phyloP scores from a whole-genome alignment of 2,888 invertebrate species.

The Euspilapteryx auroguttella region DNA sequence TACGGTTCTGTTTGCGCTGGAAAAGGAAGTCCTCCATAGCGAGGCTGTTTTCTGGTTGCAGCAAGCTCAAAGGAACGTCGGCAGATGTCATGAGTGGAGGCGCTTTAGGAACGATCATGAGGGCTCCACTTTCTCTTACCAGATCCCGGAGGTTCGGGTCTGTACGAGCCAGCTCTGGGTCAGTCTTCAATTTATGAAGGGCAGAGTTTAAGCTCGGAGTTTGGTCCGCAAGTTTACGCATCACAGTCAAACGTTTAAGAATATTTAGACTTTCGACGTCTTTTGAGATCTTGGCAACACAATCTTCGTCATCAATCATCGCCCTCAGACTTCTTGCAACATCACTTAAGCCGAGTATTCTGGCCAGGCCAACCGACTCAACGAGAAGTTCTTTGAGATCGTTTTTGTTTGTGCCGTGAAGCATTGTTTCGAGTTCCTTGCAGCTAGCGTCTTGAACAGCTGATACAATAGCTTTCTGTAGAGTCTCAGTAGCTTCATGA shows the following conservation, averaged over 20 bases:
- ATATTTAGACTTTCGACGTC: conserved; percentile 67
- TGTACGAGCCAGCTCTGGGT: conserved; percentile 67
- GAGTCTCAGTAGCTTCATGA: conserved; percentile 64
- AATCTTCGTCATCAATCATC: conserved; percentile 55
- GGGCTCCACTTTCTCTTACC: conserved; percentile 71
- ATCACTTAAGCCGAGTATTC: conserved; percentile 67
- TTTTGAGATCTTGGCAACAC: conserved; percentile 54
- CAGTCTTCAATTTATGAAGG: conserved; percentile 63
- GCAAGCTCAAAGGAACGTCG: conserved; percentile 69
- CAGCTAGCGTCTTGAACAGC: conserved; percentile 67
- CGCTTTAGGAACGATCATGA: conserved; percentile 69
- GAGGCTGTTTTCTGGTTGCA: conserved; percentile 70
- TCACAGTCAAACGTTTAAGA: conserved; percentile 69
- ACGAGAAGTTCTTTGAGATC: conserved; percentile 48
- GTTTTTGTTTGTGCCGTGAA: conserved; percentile 47
- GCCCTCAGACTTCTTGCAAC: conserved; percentile 60
- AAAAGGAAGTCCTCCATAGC: conserved; percentile 76
- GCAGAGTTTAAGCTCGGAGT: conserved; percentile 65
- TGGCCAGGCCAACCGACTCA: conserved; percentile 71
- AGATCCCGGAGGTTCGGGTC: conserved; percentile 72
- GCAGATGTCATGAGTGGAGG: conserved; percentile 63
- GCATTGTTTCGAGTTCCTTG: conserved; percentile 54
- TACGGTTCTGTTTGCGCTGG: conserved; percentile 45
- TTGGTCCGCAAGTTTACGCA: conserved; percentile 70
- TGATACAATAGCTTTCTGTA: conserved; percentile 68